A percentile compares a stretch with the other conserved stretches of the same genome.
These are phyloP conservation scores for Archivesica marissinica DNA, from an alignment of 1,140 invertebrate species.

Conservation along the genomic window DNA sequence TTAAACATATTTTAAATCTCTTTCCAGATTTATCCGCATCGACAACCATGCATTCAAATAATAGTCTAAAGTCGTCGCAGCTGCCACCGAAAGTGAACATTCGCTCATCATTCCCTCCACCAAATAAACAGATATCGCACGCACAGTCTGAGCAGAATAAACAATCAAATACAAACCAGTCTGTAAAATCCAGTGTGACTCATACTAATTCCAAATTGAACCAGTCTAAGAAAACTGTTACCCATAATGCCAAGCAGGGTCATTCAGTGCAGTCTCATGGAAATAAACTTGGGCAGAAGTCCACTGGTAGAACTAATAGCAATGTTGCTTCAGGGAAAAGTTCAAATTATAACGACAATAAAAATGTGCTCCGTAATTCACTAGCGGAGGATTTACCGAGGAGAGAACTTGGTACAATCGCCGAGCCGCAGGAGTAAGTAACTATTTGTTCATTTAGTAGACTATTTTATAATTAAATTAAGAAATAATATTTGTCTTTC, in stretches of 20 bases:
- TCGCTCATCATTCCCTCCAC: constrained; percentile 6
- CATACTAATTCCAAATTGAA: constrained; percentile 37
- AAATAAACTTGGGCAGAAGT: constrained; percentile 15
- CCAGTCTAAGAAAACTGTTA: constrained; percentile 49
- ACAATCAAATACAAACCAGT: constrained; percentile 50
- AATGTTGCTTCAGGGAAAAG: constrained; percentile 29
- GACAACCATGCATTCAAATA: neutral
- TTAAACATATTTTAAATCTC: neutral
- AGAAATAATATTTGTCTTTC: too few species aligned
- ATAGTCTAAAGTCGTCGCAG: constrained; percentile 26
- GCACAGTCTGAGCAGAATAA: constrained; percentile 37
- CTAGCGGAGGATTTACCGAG: constrained; percentile 70
- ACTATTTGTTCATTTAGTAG: too few species aligned
- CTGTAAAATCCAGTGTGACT: constrained; percentile 28
- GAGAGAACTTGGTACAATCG: constrained; percentile 51
- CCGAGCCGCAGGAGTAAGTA: constrained; percentile 70
- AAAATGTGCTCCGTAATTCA: constrained; percentile 61
- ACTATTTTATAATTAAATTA: too few species aligned
- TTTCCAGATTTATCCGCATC: constrained; percentile 23
- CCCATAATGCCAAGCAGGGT: constrained; percentile 48
- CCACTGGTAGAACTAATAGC: neutral
- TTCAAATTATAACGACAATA: constrained; percentile 28
- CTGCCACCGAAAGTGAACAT: constrained; percentile 23
- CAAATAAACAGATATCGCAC: neutral
- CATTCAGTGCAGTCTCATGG: constrained; percentile 17